Conservation (phyloP, 2,797 vertebrate genomes). For the Valencia hispanica region DNA sequence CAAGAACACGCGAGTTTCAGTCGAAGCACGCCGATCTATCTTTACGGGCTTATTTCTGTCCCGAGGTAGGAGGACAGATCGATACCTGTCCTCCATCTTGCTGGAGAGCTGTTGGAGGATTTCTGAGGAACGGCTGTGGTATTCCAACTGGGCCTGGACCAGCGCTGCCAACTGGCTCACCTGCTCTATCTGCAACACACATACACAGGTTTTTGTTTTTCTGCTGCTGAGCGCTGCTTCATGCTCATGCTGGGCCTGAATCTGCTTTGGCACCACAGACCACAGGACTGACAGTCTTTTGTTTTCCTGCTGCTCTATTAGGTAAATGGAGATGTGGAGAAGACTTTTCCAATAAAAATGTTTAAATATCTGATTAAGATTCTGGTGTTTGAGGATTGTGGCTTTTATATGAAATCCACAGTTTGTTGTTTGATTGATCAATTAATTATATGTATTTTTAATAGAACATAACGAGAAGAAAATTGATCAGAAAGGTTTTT, state of each 20-base stretch:
- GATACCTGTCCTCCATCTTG: conserved; percentile 93
- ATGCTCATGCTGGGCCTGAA: conserved; percentile 25
- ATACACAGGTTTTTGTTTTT: background rate
- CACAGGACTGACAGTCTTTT: conserved; percentile 19
- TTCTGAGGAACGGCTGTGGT: conserved; percentile 92
- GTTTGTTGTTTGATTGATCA: background rate
- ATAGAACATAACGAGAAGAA: background rate
- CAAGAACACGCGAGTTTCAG: background rate
- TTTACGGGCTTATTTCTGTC: background rate
- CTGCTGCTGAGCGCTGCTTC: background rate
- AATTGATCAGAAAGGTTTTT: background rate
- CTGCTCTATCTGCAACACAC: conserved; percentile 90
- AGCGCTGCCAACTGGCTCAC: conserved; percentile 96
- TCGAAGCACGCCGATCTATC: background rate
- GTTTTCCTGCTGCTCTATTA: conserved; percentile 19
- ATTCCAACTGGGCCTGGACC: conserved; percentile 94
- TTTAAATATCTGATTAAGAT: conserved; percentile 6
- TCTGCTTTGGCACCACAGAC: conserved; percentile 14
- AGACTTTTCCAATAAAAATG: background rate
- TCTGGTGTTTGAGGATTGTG: background rate
- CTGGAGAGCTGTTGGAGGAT: conserved; percentile 93
- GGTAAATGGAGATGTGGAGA: background rate
- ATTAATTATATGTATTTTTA: background rate
- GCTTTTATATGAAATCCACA: background rate
- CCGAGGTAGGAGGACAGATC: conserved; percentile 3